Evolutionary conservation across 2,113 vertebrate genomes (phyloP).

Genomic region (Pterocles gutturalis): DNA sequence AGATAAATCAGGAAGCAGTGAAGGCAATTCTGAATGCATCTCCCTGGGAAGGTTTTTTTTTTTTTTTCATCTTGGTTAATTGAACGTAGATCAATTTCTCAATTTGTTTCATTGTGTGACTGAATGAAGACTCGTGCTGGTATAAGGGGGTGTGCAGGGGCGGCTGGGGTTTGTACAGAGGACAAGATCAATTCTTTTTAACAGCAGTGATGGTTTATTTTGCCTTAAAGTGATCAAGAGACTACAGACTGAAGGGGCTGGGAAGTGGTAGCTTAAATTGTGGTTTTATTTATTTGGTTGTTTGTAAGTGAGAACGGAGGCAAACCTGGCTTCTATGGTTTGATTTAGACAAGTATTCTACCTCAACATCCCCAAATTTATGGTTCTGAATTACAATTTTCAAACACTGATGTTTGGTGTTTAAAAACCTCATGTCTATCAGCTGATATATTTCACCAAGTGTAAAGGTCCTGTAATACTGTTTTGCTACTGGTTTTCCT

Average conservation of each 20-base stretch:
- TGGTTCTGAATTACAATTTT: neutral
- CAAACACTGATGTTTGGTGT: neutral
- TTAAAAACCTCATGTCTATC: neutral
- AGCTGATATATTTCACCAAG: neutral
- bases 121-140: neutral
- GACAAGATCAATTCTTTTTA: neutral
- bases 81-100: slow-evolving; percentile 22
- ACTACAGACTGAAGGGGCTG: neutral
- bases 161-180: neutral
- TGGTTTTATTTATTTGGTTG: neutral
- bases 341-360: neutral
- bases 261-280: neutral
- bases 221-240: neutral
- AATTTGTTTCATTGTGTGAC: slow-evolving; percentile 1
- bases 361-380: neutral
- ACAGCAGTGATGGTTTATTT: neutral
- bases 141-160: neutral
- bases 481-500: neutral
- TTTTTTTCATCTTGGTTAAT: neutral
- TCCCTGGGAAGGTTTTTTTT: neutral
- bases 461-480: neutral
- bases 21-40: neutral
- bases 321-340: neutral
- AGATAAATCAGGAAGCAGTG: neutral
- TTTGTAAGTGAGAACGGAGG: neutral